Percentiles rank a stretch among this genome's conserved stretches.
Evolutionary conservation across 1,140 invertebrate species (phyloP).

Genomic region (Pectinophora gossypiella): DNA sequence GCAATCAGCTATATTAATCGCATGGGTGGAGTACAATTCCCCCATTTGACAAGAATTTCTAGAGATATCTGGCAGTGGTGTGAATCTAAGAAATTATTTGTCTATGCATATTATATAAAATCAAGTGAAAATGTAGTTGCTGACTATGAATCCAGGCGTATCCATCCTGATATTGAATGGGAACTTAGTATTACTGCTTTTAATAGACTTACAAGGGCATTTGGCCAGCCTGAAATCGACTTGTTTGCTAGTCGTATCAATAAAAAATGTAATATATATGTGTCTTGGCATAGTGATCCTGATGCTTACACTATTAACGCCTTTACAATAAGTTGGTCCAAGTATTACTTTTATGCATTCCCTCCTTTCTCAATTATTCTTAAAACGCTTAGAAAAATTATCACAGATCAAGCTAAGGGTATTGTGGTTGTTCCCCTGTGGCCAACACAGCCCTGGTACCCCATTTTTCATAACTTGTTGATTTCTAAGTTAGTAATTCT

Average conservation of each 20-base stretch:
- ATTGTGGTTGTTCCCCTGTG: neutral
- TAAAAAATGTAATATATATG: constrained; percentile 8
- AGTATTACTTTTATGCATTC: constrained; percentile 1
- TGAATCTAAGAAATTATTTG: constrained; percentile 1
- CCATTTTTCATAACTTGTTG: neutral
- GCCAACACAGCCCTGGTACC: constrained; percentile 2
- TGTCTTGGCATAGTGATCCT: constrained; percentile 12
- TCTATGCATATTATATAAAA: constrained; percentile 11
- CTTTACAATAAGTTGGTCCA: neutral
- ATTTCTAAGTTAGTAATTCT: neutral
- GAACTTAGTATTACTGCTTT: neutral
- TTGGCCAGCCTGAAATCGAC: constrained; percentile 10
- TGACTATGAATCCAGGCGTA: constrained; percentile 7
- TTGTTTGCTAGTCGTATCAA: constrained; percentile 9
- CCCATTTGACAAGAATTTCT: constrained; percentile 8
- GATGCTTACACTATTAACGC: constrained; percentile 7
- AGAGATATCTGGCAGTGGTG: constrained; percentile 15
- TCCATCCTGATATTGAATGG: constrained; percentile 11
- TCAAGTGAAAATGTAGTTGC: constrained; percentile 10
- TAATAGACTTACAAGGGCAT: constrained; percentile 1
- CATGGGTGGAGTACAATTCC: constrained; percentile 7
- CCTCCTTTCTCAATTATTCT: neutral
- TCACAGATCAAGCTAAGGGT: neutral
- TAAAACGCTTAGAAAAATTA: neutral
- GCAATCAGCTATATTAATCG: constrained; percentile 9